These are phyloP conservation scores for Tenrec ecaudatus DNA, from an alignment of 2,113 vertebrate genomes.

Conservation along the genomic window DNA sequence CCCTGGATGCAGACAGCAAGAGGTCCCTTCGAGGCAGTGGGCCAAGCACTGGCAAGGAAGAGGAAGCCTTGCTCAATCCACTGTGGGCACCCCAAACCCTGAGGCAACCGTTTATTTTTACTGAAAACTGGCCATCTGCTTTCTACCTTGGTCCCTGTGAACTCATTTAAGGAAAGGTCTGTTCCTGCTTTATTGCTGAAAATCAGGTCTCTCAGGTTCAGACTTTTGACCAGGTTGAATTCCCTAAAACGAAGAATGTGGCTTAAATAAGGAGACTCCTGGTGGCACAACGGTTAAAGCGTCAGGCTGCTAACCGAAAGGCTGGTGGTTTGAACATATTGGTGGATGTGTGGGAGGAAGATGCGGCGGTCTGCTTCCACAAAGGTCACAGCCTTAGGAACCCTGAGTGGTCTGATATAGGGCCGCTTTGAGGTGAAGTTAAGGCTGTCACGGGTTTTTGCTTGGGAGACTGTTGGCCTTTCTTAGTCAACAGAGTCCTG, in stretches of 20 bases:
- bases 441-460: too few species aligned
- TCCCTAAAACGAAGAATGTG: background rate
- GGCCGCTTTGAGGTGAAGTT: too few species aligned
- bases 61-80: background rate
- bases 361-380: background rate
- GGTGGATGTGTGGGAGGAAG: too few species aligned
- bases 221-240: background rate
- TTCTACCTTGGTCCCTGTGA: background rate
- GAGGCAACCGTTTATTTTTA: background rate
- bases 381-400: too few species aligned
- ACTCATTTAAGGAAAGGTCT: background rate
- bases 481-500: background rate
- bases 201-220: conserved; percentile 42
- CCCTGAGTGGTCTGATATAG: too few species aligned
- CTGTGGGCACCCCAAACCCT: background rate
- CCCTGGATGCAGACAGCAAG: too few species aligned
- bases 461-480: background rate
- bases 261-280: background rate
- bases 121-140: background rate
- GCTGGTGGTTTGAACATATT: too few species aligned
- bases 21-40: too few species aligned
- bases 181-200: conserved; percentile 20
- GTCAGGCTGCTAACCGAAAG: too few species aligned
- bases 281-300: too few species aligned
- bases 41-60: background rate